These are phyloP conservation scores for Drosophila tristis DNA, from an alignment of 1,140 invertebrate species.

Conservation along the genomic window DNA sequence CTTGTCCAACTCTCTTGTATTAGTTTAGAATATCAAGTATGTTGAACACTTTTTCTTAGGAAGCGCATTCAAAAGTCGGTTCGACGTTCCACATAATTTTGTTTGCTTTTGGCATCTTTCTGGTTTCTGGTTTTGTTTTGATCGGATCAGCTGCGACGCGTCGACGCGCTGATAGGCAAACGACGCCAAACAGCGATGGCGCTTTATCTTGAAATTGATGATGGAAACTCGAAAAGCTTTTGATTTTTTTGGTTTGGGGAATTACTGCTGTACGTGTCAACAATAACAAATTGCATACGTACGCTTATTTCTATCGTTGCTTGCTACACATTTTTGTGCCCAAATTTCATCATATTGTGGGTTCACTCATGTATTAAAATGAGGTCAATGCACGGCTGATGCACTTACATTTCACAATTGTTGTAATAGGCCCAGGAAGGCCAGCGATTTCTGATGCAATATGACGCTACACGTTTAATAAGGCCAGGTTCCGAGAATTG, in stretches of 20 bases:
- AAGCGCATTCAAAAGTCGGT: constrained; percentile 39
- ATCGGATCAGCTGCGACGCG: constrained; percentile 48
- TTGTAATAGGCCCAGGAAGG: constrained; percentile 14
- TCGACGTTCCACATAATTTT: constrained; percentile 26
- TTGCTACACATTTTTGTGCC: neutral
- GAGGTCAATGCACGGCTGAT: constrained; percentile 26
- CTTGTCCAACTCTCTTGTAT: too few species aligned
- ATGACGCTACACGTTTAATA: neutral
- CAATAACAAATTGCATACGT: constrained; percentile 1
- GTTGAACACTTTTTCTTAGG: neutral
- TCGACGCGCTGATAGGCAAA: too few species aligned
- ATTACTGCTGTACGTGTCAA: constrained; percentile 23
- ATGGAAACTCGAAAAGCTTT: constrained; percentile 26
- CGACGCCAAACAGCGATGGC: constrained; percentile 1
- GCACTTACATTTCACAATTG: constrained; percentile 49
- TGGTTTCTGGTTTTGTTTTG: constrained; percentile 58
- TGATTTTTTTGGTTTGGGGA: neutral
- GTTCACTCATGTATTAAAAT: constrained; percentile 2
- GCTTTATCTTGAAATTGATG: constrained; percentile 34
- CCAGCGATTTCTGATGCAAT: constrained; percentile 32
- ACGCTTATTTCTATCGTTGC: constrained; percentile 3
- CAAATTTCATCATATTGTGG: constrained; percentile 25
- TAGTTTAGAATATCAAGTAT: too few species aligned
- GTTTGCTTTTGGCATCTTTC: constrained; percentile 66
- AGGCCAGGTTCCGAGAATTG: neutral